A percentile compares a stretch with the other conserved stretches of the same genome.
These are phyloP conservation scores for Ctenoplectra terminalis DNA, from an alignment of 1,140 invertebrate species.

Conservation along the genomic window DNA sequence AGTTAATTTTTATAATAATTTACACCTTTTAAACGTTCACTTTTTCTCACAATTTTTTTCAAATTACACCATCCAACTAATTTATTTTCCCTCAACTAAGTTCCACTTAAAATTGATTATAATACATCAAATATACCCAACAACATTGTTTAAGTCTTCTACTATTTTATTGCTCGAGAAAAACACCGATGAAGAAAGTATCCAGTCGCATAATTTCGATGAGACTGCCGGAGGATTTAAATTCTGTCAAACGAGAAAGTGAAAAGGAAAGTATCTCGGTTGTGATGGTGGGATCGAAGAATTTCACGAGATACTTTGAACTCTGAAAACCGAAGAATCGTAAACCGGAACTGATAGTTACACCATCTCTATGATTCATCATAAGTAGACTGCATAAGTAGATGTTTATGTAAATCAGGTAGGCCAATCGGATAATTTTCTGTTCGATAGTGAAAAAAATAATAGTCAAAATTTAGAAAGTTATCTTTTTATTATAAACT, in stretches of 20 bases:
- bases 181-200: not conserved
- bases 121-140: no score
- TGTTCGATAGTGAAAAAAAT: no score
- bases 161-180: not conserved
- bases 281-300: slow-evolving; percentile 1
- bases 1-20: not conserved
- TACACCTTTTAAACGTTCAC: no score
- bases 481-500: no score
- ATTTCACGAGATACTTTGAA: slow-evolving; percentile 9
- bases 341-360: not conserved
- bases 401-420: no score
- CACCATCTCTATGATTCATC: no score
- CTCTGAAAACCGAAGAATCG: not conserved
- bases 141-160: not conserved
- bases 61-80: no score
- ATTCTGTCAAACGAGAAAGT: slow-evolving; percentile 30
- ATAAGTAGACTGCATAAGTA: no score
- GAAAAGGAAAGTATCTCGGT: slow-evolving; percentile 33
- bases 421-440: no score
- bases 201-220: not conserved
- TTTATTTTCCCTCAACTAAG: not conserved
- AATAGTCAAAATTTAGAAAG: no score
- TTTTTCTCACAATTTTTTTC: not conserved
- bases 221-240: slow-evolving; percentile 4
- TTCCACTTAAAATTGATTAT: no score